phyloP scores from a whole-genome alignment of 2,888 invertebrate genomes.

The Pterobdella sp. region DNA sequence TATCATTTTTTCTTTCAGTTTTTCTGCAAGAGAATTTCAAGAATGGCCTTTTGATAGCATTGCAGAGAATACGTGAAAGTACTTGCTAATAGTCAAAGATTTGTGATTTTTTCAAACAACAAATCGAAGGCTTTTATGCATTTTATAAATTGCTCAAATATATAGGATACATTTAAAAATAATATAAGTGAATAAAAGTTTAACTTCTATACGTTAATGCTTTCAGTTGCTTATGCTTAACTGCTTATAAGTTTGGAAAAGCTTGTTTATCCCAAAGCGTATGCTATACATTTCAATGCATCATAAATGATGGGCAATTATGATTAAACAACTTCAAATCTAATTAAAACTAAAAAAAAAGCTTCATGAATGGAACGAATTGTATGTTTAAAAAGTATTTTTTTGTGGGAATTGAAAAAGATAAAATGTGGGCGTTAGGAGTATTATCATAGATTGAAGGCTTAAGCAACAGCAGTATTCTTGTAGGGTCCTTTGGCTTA shows the following conservation, averaged over 20 bases:
- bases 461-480: slow-evolving; percentile 10
- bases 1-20: too few relatives aligned
- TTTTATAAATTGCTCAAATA: too few relatives aligned
- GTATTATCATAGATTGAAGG: slow-evolving; percentile 2
- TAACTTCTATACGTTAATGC: background rate
- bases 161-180: too few relatives aligned
- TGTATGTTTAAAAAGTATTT: background rate
- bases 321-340: background rate
- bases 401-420: background rate
- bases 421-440: background rate
- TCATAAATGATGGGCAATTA: background rate
- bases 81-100: too few relatives aligned
- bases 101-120: too few relatives aligned
- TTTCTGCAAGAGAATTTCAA: too few relatives aligned
- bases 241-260: background rate
- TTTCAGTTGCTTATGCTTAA: background rate
- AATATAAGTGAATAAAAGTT: background rate
- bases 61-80: too few relatives aligned
- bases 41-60: too few relatives aligned
- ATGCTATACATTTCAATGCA: background rate
- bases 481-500: slow-evolving; percentile 5
- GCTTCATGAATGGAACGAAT: background rate
- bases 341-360: background rate
- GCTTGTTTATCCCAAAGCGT: background rate
- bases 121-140: too few relatives aligned